Evolutionary conservation across 1,140 invertebrate genomes (phyloP).

Genomic region (Aricia agestis): DNA sequence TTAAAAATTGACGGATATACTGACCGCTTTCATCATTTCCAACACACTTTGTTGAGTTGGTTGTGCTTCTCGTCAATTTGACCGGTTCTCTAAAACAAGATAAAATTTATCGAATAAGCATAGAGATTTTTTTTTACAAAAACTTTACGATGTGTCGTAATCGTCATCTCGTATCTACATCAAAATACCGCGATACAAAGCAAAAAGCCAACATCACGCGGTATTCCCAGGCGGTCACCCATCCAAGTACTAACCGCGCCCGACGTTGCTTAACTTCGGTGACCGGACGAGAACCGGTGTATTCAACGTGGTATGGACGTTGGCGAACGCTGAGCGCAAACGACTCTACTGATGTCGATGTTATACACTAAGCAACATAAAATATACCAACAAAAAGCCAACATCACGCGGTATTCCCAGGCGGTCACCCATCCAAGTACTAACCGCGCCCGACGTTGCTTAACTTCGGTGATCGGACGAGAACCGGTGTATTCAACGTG

Average conservation of each 20-base stretch:
- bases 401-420: no score
- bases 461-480: conserved; percentile 43
- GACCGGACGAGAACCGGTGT: conserved; percentile 42
- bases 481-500: conserved; percentile 45
- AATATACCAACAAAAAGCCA: no score
- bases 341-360: no score
- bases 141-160: no score
- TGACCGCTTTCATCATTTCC: conserved; percentile 35
- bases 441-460: conserved; percentile 40
- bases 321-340: conserved; percentile 7
- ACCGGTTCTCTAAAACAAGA: conserved; percentile 38
- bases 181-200: no score
- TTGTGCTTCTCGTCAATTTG: conserved; percentile 40
- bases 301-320: conserved; percentile 32
- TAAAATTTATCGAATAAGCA: no score
- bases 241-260: conserved; percentile 39
- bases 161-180: no score
- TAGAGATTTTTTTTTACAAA: no score
- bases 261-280: conserved; percentile 41
- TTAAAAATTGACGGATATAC: no score
- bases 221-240: conserved; percentile 39
- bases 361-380: no score
- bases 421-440: conserved; percentile 41
- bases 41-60: conserved; percentile 36
- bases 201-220: no score